Percentiles rank a stretch among this genome's conserved stretches.
phyloP scores from a whole-genome alignment of 2,113 vertebrate species.

The Salminus brasiliensis region DNA sequence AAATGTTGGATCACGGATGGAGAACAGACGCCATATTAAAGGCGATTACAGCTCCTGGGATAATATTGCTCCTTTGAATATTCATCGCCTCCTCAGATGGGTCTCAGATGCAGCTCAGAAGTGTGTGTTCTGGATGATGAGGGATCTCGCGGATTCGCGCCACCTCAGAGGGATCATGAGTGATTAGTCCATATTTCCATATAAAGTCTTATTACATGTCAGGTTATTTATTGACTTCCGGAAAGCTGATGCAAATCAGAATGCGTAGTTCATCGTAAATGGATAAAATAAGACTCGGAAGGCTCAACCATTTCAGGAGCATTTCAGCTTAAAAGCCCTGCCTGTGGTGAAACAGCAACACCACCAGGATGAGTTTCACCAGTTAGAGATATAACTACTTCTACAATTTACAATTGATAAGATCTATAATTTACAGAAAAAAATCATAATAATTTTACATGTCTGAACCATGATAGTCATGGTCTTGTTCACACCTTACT shows the following conservation, averaged over 20 bases:
- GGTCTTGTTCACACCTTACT: too few relatives aligned
- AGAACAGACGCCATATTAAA: neutral
- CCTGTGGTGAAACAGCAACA: neutral
- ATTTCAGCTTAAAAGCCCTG: constrained; percentile 69
- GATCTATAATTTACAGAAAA: too few relatives aligned
- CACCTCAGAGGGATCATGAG: neutral
- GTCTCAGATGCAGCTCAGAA: neutral
- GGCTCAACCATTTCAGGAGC: constrained; percentile 72
- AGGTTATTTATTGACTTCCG: constrained; percentile 66
- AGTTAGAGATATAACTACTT: too few relatives aligned
- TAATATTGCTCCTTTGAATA: neutral
- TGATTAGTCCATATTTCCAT: constrained; percentile 30
- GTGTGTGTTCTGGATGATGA: neutral
- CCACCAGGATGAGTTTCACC: neutral
- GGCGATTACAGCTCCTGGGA: neutral
- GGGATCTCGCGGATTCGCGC: constrained; percentile 5
- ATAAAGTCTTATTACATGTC: constrained; percentile 33
- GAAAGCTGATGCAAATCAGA: constrained; percentile 59
- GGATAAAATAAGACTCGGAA: constrained; percentile 75
- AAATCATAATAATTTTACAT: too few relatives aligned
- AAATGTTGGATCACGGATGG: too few relatives aligned
- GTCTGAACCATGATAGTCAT: too few relatives aligned
- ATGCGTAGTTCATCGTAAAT: constrained; percentile 48
- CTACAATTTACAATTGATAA: too few relatives aligned
- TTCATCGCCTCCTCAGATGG: neutral